phyloP scores from a whole-genome alignment of 2,888 invertebrate genomes.

The Panopea generosa region DNA sequence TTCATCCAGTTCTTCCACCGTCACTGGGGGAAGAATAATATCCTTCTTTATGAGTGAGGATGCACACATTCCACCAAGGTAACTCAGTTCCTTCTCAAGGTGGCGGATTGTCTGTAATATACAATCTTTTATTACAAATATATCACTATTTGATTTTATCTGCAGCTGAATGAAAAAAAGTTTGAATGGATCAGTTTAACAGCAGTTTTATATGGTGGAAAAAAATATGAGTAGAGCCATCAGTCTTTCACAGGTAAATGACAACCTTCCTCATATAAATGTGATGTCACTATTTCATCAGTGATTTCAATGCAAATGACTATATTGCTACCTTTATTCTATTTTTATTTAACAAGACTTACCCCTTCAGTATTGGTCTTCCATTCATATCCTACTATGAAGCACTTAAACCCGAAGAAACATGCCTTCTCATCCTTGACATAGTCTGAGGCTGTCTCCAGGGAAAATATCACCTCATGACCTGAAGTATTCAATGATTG shows the following conservation, averaged over 20 bases:
- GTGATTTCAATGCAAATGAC: too few species aligned
- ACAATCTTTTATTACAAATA: too few species aligned
- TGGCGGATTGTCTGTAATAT: conserved; percentile 85
- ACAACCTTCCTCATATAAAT: too few species aligned
- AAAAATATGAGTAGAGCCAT: too few species aligned
- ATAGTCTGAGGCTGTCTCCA: conserved; percentile 98
- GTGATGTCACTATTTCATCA: too few species aligned
- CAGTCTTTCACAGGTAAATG: too few species aligned
- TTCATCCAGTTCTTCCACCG: conserved; percentile 88
- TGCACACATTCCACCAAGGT: conserved; percentile 96
- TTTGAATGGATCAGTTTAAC: too few species aligned
- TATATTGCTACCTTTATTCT: too few species aligned
- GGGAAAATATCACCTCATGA: conserved; percentile 96
- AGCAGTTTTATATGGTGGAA: too few species aligned
- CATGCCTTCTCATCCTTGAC: conserved; percentile 94
- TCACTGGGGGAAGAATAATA: conserved; percentile 88
- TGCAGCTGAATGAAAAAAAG: too few species aligned
- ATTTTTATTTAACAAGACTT: conserved; percentile 48
- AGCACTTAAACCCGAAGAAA: conserved; percentile 93
- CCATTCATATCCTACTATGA: conserved; percentile 91
- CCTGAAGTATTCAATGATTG: conserved; percentile 87
- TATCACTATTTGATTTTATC: too few species aligned
- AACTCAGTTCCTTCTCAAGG: conserved; percentile 95
- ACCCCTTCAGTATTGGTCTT: conserved; percentile 84
- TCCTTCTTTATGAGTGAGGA: conserved; percentile 95